A percentile compares a stretch with the other conserved stretches of the same genome.
phyloP scores from a whole-genome alignment of 2,797 vertebrate genomes.

The Eremophila alpestris region DNA sequence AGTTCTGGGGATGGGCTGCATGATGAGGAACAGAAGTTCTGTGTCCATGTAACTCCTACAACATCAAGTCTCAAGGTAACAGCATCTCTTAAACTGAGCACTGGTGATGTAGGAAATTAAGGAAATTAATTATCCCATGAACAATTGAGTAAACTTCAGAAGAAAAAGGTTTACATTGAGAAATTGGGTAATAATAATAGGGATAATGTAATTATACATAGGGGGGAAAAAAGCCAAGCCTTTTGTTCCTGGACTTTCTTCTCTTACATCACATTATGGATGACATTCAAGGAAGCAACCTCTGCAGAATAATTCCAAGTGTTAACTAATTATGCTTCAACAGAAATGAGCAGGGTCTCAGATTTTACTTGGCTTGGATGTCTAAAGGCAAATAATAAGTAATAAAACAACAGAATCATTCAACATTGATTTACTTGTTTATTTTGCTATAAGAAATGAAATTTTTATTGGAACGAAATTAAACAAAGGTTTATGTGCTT shows the following conservation, averaged over 20 bases:
- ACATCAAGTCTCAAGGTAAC: background rate
- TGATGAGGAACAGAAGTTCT: background rate
- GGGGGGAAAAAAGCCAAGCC: background rate
- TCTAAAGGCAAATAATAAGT: constrained; percentile 1
- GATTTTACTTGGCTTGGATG: constrained; percentile 36
- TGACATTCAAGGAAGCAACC: background rate
- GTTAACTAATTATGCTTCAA: constrained; percentile 4
- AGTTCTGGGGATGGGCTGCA: background rate
- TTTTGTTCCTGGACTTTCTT: constrained; percentile 1
- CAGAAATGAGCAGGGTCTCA: background rate
- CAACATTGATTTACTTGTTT: constrained; percentile 51
- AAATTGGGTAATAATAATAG: background rate
- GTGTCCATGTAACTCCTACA: fast-evolving
- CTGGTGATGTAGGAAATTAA: background rate
- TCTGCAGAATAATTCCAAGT: constrained; percentile 11
- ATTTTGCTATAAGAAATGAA: constrained; percentile 51
- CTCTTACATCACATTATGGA: background rate
- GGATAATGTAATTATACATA: background rate
- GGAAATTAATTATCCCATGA: background rate
- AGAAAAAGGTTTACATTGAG: background rate
- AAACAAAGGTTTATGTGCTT: constrained; percentile 46
- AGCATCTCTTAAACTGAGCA: background rate
- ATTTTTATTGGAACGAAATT: constrained; percentile 47
- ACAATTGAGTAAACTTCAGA: background rate
- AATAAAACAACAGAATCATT: constrained; percentile 31